Conservation (phyloP, 2,888 invertebrate genomes). For the Apodemia zela region DNA sequence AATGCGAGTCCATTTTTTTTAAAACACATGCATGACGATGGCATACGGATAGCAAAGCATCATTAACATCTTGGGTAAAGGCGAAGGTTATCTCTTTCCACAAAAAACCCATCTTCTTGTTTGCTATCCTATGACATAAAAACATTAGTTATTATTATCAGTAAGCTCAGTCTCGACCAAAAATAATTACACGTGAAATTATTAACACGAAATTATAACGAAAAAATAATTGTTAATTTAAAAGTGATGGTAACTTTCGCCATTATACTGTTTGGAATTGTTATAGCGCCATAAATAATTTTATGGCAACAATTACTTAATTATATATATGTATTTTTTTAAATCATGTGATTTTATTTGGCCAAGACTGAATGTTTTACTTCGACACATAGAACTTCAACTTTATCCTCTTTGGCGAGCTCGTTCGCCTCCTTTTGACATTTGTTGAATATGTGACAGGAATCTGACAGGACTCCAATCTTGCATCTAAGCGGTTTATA, state of each 20-base stretch:
- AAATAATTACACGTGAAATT: conserved; percentile 4
- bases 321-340: not conserved
- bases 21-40: too few species aligned
- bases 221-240: too few species aligned
- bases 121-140: not conserved
- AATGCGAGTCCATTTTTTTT: not conserved
- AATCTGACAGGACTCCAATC: conserved; percentile 12
- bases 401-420: conserved; percentile 1
- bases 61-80: not conserved
- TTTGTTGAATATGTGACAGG: not conserved
- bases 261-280: not conserved
- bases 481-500: conserved; percentile 1
- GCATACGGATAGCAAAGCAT: not conserved
- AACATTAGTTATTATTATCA: not conserved
- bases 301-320: not conserved
- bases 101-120: not conserved
- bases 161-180: conserved; percentile 5
- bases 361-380: not conserved
- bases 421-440: not conserved
- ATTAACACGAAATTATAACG: not conserved
- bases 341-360: conserved; percentile 8
- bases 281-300: not conserved
- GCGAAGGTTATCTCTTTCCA: not conserved
- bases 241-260: not conserved
- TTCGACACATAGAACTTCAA: not conserved